These are phyloP conservation scores for Fragum sueziense DNA, from an alignment of 2,888 invertebrate species.

Conservation along the genomic window DNA sequence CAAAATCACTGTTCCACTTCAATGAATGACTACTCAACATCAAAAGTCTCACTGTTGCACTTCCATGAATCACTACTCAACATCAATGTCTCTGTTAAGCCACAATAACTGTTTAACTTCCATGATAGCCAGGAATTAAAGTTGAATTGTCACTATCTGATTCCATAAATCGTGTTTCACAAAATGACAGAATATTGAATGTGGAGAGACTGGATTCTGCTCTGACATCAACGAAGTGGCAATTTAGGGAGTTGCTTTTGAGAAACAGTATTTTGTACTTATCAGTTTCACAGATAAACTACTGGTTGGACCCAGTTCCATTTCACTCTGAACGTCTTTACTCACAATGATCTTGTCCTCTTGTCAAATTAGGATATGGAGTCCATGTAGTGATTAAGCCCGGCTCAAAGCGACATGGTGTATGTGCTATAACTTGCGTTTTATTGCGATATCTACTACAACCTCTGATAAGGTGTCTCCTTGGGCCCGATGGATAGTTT, in stretches of 20 bases:
- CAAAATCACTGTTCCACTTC: neutral
- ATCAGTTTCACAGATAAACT: neutral
- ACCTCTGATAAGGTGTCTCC: conserved; percentile 37
- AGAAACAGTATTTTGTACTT: conserved; percentile 34
- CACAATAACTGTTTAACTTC: neutral
- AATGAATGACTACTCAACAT: neutral
- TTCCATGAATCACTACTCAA: neutral
- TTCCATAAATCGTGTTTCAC: conserved; percentile 23
- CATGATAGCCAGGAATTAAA: conserved; percentile 7
- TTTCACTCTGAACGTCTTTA: conserved; percentile 12
- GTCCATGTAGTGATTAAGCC: conserved; percentile 27
- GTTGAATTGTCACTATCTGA: conserved; percentile 7
- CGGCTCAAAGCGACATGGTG: conserved; percentile 53
- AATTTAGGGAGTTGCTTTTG: conserved; percentile 34
- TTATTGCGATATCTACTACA: conserved; percentile 44
- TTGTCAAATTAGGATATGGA: conserved; percentile 38
- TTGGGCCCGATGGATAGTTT: conserved; percentile 52
- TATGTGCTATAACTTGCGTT: conserved; percentile 42
- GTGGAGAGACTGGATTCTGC: conserved; percentile 7
- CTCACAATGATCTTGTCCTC: conserved; percentile 42
- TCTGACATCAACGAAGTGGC: conserved; percentile 22
- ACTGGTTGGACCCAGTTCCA: conserved; percentile 7
- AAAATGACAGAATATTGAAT: conserved; percentile 19
- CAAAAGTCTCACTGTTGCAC: neutral
- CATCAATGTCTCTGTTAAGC: neutral